A percentile compares a stretch with the other conserved stretches of the same genome.
These are phyloP conservation scores for Cathartes aura DNA, from an alignment of 2,113 vertebrate species.

Conservation along the genomic window DNA sequence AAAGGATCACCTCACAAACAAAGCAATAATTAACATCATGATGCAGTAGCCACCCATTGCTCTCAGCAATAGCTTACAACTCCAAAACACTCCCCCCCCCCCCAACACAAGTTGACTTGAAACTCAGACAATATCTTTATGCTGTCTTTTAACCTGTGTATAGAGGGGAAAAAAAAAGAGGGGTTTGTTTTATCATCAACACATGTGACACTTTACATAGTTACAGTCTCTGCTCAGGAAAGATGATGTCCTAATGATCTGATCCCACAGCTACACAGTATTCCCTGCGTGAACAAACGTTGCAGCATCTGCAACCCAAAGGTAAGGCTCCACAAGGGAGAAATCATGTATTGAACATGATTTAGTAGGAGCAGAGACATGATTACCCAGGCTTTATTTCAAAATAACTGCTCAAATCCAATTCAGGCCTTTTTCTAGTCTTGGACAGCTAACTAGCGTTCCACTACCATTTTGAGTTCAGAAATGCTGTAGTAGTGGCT, in stretches of 20 bases:
- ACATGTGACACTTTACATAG: background rate
- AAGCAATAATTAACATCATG: background rate
- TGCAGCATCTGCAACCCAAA: background rate
- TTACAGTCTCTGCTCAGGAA: background rate
- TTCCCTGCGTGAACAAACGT: background rate
- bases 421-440: background rate
- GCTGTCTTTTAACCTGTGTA: background rate
- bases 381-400: background rate
- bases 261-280: background rate
- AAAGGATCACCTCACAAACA: constrained; percentile 7
- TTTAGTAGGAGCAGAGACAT: background rate
- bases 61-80: background rate
- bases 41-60: background rate
- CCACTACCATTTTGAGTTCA: background rate
- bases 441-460: background rate
- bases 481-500: background rate
- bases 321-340: background rate
- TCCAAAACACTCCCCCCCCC: background rate
- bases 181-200: background rate
- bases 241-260: background rate
- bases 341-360: rapidly evolving
- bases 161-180: background rate
- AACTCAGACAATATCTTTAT: background rate
- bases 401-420: background rate
- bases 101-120: background rate